Evolutionary conservation across 1,140 invertebrate species (phyloP).

Genomic region (Bombus terrestris): DNA sequence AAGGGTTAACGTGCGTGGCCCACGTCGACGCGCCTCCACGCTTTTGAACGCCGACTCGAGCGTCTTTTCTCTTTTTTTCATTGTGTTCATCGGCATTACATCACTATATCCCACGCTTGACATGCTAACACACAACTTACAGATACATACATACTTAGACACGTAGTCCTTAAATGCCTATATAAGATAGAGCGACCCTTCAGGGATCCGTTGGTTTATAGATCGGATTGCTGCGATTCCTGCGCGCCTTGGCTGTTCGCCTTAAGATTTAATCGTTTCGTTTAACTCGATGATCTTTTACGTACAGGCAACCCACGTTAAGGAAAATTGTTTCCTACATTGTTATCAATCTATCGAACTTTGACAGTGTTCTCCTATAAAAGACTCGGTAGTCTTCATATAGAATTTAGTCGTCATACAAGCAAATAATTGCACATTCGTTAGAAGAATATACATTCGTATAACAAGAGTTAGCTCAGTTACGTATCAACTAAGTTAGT

Average conservation of each 20-base stretch:
- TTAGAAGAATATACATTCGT: too few species aligned
- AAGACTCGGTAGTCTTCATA: too few species aligned
- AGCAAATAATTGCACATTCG: too few species aligned
- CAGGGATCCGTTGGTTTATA: background rate
- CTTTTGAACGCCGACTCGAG: constrained; percentile 23
- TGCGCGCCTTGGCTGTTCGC: constrained; percentile 30
- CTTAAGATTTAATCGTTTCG: constrained; percentile 37
- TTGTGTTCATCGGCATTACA: constrained; percentile 40
- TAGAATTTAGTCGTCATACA: too few species aligned
- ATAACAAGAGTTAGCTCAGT: too few species aligned
- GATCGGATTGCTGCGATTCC: constrained; percentile 9
- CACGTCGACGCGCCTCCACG: constrained; percentile 15
- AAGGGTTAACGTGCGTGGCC: constrained; percentile 25
- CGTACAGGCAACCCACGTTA: background rate
- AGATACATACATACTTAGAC: constrained; percentile 70
- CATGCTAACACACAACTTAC: constrained; percentile 71
- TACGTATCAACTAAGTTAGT: too few species aligned
- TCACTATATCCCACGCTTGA: constrained; percentile 61
- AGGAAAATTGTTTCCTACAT: background rate
- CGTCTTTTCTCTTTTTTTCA: constrained; percentile 13
- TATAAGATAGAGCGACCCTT: constrained; percentile 42
- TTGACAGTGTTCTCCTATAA: too few species aligned
- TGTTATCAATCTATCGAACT: too few species aligned
- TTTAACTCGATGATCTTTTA: constrained; percentile 1
- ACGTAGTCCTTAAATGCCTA: constrained; percentile 63